Conservation (phyloP, 2,797 vertebrate species). For the Tapera naevia region DNA sequence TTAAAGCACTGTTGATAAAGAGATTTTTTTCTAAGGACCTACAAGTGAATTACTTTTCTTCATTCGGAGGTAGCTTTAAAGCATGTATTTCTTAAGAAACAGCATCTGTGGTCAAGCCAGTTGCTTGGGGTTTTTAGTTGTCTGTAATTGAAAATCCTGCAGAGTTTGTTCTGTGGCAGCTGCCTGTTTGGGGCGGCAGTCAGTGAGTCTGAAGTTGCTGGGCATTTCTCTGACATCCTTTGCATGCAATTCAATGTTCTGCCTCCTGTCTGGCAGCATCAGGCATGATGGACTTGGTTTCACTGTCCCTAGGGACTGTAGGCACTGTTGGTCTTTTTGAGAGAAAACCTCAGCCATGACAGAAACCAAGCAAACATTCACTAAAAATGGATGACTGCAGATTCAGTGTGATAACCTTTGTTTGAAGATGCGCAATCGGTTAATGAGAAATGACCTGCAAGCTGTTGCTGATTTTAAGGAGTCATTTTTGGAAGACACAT, state of each 20-base stretch:
- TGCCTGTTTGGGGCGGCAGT: not conserved
- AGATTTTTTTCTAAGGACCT: not conserved
- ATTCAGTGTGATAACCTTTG: not conserved
- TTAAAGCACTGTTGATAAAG: not conserved
- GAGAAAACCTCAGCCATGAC: not conserved
- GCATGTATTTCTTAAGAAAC: not conserved
- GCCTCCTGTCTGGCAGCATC: not conserved
- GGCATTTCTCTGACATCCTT: not conserved
- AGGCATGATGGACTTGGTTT: not conserved
- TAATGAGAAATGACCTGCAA: not conserved
- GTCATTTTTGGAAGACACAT: not conserved
- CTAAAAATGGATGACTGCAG: not conserved
- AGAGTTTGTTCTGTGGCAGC: not conserved
- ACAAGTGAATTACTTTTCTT: not conserved
- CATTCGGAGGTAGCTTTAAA: constrained; percentile 3
- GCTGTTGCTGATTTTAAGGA: not conserved
- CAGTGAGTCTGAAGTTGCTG: not conserved
- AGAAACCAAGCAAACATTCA: not conserved
- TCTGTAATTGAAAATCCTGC: not conserved
- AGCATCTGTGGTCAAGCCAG: not conserved
- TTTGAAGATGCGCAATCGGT: not conserved
- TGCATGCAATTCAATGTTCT: not conserved
- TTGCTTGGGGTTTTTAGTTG: not conserved
- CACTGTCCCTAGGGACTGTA: not conserved
- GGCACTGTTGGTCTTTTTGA: not conserved